Percentiles rank a stretch among this genome's conserved stretches.
Conservation (phyloP, 2,797 vertebrate species). For the Scolopax bukidnonensis region DNA sequence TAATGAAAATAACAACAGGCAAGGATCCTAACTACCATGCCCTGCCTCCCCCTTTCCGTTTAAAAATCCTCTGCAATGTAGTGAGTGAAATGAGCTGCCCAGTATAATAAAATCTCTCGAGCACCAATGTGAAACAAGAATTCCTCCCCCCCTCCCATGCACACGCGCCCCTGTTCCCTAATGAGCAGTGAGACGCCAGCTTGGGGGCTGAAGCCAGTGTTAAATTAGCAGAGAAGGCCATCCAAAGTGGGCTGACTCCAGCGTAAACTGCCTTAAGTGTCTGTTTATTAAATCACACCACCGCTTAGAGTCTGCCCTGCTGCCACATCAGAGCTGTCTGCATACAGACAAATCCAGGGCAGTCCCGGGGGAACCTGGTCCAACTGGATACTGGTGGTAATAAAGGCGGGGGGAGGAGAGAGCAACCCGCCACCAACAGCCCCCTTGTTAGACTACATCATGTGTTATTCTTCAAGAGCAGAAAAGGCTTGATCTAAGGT, state of each 20-base stretch:
- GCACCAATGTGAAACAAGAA: slow-evolving; percentile 48
- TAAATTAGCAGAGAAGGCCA: slow-evolving; percentile 82
- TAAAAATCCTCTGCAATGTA: slow-evolving; percentile 28
- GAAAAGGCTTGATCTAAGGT: not conserved
- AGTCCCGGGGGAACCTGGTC: slow-evolving; percentile 57
- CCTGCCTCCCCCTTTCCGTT: slow-evolving; percentile 11
- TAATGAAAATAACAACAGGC: slow-evolving; percentile 64
- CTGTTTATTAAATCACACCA: slow-evolving; percentile 83
- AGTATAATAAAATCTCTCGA: slow-evolving; percentile 66
- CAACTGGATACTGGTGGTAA: slow-evolving; percentile 59
- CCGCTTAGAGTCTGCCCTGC: slow-evolving; percentile 74
- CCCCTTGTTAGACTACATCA: not conserved
- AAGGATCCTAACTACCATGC: slow-evolving; percentile 25
- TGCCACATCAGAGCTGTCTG: slow-evolving; percentile 75
- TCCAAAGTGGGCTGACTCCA: slow-evolving; percentile 73
- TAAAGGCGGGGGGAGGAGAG: not conserved
- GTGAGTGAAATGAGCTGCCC: slow-evolving; percentile 69
- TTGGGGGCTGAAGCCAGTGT: slow-evolving; percentile 76
- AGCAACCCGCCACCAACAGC: not conserved
- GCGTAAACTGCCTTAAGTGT: slow-evolving; percentile 80
- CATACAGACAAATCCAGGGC: slow-evolving; percentile 62
- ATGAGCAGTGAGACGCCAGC: slow-evolving; percentile 82
- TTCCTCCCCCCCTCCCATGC: slow-evolving; percentile 6
- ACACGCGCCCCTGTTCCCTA: slow-evolving; percentile 69
- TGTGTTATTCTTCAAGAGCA: not conserved